Evolutionary conservation across 2,888 invertebrate genomes (phyloP).

Genomic region (Tipula helvola): DNA sequence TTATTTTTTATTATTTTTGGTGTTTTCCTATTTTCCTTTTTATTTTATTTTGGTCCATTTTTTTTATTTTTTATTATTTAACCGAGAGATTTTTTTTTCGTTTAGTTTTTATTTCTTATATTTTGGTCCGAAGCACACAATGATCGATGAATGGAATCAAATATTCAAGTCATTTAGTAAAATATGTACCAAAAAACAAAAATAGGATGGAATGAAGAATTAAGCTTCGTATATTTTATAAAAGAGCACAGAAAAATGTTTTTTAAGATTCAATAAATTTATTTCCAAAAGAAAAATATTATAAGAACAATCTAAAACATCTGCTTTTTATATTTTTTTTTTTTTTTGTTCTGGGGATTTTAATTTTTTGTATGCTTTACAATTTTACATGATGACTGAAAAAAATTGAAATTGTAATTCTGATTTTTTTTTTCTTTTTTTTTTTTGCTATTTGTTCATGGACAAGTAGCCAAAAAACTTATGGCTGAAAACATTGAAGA

Average conservation of each 20-base stretch:
- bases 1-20: background rate
- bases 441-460: background rate
- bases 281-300: background rate
- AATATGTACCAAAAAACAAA: background rate
- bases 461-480: background rate
- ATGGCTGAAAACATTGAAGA: background rate
- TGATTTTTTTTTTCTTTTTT: background rate
- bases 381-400: background rate
- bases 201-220: background rate
- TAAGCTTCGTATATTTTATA: background rate
- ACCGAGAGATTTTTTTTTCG: background rate
- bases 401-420: background rate
- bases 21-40: conserved; percentile 1
- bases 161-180: conserved; percentile 10
- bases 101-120: background rate
- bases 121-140: background rate
- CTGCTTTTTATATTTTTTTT: background rate
- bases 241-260: background rate
- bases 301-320: conserved; percentile 5
- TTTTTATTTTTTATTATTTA: background rate
- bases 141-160: conserved; percentile 9
- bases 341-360: background rate
- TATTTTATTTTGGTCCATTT: background rate
- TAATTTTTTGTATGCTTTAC: background rate
- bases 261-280: conserved; percentile 5